Base-by-base conservation (phyloP, 2,888 invertebrate genomes). In the Tenthredo scrophulariae region DNA sequence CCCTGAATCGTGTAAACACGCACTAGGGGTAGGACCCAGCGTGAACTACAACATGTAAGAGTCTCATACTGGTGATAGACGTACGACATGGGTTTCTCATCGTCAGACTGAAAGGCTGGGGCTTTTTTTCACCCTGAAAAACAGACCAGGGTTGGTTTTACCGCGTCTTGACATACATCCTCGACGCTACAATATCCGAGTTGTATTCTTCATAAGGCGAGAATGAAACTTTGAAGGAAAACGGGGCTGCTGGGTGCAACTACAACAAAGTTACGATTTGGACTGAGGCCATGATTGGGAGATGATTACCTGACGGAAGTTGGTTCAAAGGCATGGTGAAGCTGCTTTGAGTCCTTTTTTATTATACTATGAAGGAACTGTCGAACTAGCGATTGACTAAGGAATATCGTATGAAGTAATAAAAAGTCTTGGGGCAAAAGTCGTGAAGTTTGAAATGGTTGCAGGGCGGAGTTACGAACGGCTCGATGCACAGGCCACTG, bases 231-330 rank as follows among this genome's bases (percentile, higher is more conserved):
- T 10, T 0, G 13, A 13, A 3, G 13, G 26, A 29, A 13, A 26
- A 62, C 2, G 10, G 0, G 26, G 3, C 84, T 84, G 26, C 62
- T 84, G 65, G 62, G 67, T 40, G 85, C n/a, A 29, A 9, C 77
- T 50, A n/a, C 29, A 22, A 6, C 43, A n/a, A 37, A 26, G 46
- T 77, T 43, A 43, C n/a, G n/a, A 43, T 46, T 40, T 84, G 46
- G 62, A 43, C 72, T 26, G 22, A 72, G 72, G 70, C 43, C 58
- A 58, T 65, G 88, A 85, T 86, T 86, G 87, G 72, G 85, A 43
- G 82, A 85, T 58, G 86, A 88, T 87, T 84, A 86, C 43, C 82
- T 46, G 75, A 84, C 88, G 88, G 89, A 89, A 88, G 88, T 87
- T 86, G 43, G 74, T 46, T 75, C 75, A 75, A 46, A 50, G 75